Evolutionary conservation across 2,797 vertebrate genomes (phyloP).

Genomic region (Sebastes oblongus): DNA sequence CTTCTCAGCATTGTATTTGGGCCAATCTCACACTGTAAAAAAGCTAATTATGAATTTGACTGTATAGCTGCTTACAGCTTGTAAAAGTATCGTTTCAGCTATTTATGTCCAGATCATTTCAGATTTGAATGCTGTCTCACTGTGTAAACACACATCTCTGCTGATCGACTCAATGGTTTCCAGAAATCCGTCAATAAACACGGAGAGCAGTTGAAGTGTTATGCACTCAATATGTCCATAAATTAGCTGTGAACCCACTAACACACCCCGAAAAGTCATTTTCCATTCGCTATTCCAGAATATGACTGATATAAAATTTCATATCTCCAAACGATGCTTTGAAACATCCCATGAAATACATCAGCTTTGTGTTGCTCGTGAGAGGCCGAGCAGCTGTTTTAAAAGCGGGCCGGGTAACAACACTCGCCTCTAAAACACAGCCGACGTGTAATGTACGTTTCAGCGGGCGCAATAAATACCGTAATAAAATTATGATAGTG

Average conservation of each 20-base stretch:
- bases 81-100: neutral
- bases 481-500: constrained; percentile 63
- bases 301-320: constrained; percentile 43
- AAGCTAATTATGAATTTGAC: neutral
- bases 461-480: constrained; percentile 61
- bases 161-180: constrained; percentile 22
- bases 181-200: constrained; percentile 40
- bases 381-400: constrained; percentile 62
- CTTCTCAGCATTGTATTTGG: neutral
- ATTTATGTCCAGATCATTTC: constrained; percentile 9
- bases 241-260: constrained; percentile 43
- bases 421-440: constrained; percentile 47
- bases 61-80: neutral
- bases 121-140: constrained; percentile 6
- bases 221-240: constrained; percentile 24
- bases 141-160: constrained; percentile 20
- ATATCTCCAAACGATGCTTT: constrained; percentile 54
- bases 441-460: constrained; percentile 57
- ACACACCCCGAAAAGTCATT: constrained; percentile 41
- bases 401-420: constrained; percentile 49
- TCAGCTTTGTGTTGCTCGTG: constrained; percentile 31
- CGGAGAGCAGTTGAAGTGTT: constrained; percentile 22
- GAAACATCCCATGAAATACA: constrained; percentile 48
- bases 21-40: neutral
- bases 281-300: constrained; percentile 58